Evolutionary conservation across 2,888 invertebrate genomes (phyloP).

Genomic region (Trichogramma evanescens): DNA sequence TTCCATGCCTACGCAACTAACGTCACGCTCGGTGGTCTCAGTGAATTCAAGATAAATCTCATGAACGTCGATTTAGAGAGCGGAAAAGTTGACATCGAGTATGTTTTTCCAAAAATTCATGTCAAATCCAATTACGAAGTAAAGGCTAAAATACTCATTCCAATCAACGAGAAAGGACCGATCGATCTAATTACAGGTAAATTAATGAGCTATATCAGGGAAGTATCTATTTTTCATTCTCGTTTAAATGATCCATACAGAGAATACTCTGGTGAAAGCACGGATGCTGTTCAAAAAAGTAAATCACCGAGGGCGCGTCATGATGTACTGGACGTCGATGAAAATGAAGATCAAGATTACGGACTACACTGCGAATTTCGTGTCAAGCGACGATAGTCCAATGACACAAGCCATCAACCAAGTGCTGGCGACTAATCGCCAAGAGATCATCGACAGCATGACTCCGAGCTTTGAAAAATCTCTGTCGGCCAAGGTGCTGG

Average conservation of each 20-base stretch:
- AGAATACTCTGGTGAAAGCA: neutral
- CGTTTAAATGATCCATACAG: no score
- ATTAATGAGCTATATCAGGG: neutral
- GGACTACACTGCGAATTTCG: slow-evolving; percentile 27
- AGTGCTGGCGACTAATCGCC: slow-evolving; percentile 31
- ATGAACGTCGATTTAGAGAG: slow-evolving; percentile 27
- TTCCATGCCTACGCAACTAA: slow-evolving; percentile 29
- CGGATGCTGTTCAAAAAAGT: slow-evolving; percentile 19
- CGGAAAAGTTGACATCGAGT: slow-evolving; percentile 13
- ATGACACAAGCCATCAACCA: slow-evolving; percentile 27
- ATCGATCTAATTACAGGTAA: slow-evolving; percentile 29
- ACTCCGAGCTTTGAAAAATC: slow-evolving; percentile 38
- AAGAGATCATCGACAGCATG: slow-evolving; percentile 36
- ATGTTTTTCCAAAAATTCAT: slow-evolving; percentile 21
- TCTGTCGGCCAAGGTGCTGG: slow-evolving; percentile 32
- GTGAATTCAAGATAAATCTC: slow-evolving; percentile 17
- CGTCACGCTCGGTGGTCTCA: slow-evolving; percentile 27
- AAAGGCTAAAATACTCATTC: slow-evolving; percentile 31
- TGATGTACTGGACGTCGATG: slow-evolving; percentile 29
- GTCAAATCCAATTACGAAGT: slow-evolving; percentile 31
- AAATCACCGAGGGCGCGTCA: slow-evolving; percentile 24
- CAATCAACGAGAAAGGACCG: slow-evolving; percentile 31
- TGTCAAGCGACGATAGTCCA: slow-evolving; percentile 17
- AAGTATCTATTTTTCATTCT: no score
- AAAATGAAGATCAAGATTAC: slow-evolving; percentile 26